Base-by-base conservation (phyloP, 1,140 invertebrate genomes). In the Platyscapa corneri region DNA sequence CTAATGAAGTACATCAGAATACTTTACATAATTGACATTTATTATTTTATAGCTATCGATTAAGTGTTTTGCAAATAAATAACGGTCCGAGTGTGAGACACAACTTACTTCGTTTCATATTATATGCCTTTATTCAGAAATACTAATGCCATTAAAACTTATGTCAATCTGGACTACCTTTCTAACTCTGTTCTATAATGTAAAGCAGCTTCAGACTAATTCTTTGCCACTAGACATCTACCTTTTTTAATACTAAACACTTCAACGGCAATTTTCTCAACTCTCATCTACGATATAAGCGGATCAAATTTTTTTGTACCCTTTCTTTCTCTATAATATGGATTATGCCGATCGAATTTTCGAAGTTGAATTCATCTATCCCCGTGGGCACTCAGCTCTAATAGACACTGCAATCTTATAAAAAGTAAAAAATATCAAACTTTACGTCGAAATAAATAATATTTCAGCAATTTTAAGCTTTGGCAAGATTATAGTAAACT, bases 291-390 rank as follows among this genome's bases (percentile, higher is more conserved):
- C 46, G 46, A 49, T 16, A 49, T 82, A 86, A 86, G 80, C 84
- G 84, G 84, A 86, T 86, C 80, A 86, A 70, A 76, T 86, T 78
- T n/a, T 75, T 80, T 77, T 67, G 70, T 85, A 3, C 12, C 42
- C n/a, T 37, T 77, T 53, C 76, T 67, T 74, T 32, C 30, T 77
- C 83, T 77, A 49, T 85, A 85, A 85, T 77, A 42, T 86, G 80
- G 84, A 86, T 86, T 86, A 86, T 82, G 74, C 74, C 74, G 74
- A 86, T 86, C 84, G 84, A 86, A 86, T 86, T 86, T 86, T 86
- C 80, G 18, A 80, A 82, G 74, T 78, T 53, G 72, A 60, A 82
- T 82, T 77, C 84, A 70, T 82, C 80, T 77, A 82, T 82, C 46
- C 84, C 80, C 84, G 39, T 34, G 72, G 80, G 79, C 74, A 77